These are phyloP conservation scores for Hydropsyche tenuis DNA, from an alignment of 1,140 invertebrate species.

Conservation along the genomic window DNA sequence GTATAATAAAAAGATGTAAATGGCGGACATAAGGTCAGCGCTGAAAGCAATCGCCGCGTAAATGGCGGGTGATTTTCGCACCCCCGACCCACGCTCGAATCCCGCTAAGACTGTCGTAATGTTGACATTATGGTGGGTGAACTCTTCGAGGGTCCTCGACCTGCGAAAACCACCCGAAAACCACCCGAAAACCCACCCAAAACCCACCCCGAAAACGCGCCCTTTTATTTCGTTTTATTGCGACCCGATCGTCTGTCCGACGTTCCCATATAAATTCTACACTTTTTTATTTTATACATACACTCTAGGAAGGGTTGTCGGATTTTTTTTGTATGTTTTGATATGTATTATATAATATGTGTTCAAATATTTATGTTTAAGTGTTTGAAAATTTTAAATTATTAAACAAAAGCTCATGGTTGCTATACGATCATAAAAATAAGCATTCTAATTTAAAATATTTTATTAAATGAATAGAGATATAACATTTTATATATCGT, in stretches of 20 bases:
- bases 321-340: too few relatives aligned
- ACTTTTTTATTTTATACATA: neutral
- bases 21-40: constrained; percentile 6
- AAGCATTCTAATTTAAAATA: too few relatives aligned
- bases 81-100: constrained; percentile 8
- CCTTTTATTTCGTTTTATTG: constrained; percentile 29
- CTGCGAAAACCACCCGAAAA: neutral
- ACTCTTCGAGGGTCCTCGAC: neutral
- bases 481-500: too few relatives aligned
- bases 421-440: too few relatives aligned
- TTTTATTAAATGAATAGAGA: too few relatives aligned
- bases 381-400: too few relatives aligned
- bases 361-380: too few relatives aligned
- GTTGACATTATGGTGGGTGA: constrained; percentile 7
- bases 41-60: constrained; percentile 11
- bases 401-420: too few relatives aligned
- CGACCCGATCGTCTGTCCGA: constrained; percentile 28
- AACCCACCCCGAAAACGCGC: neutral
- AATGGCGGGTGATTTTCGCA: constrained; percentile 20
- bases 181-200: neutral
- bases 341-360: too few relatives aligned
- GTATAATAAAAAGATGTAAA: constrained; percentile 11
- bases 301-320: too few relatives aligned
- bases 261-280: constrained; percentile 29
- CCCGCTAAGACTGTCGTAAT: constrained; percentile 17